A percentile compares a stretch with the other conserved stretches of the same genome.
phyloP scores from a whole-genome alignment of 2,888 invertebrate species.

The Pilophorus perplexus region DNA sequence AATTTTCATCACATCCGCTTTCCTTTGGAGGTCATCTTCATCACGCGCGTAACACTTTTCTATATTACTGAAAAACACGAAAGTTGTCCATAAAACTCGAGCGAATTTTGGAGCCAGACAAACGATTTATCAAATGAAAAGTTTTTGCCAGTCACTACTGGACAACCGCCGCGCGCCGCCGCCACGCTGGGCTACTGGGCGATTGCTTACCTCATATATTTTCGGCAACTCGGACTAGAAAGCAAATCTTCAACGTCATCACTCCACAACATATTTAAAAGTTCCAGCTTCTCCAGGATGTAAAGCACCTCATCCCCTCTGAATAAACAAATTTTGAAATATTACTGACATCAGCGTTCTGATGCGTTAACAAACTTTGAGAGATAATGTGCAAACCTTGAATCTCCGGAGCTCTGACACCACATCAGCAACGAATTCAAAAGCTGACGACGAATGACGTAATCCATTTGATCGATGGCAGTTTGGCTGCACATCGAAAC shows the following conservation, averaged over 20 bases:
- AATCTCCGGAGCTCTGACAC: not conserved
- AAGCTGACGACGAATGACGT: slow-evolving; percentile 5
- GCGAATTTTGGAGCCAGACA: too few relatives aligned
- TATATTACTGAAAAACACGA: not conserved
- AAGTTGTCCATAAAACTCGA: not conserved
- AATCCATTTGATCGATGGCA: not conserved
- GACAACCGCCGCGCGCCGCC: too few relatives aligned
- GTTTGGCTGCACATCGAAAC: not conserved
- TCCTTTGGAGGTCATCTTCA: not conserved
- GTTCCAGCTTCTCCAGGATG: slow-evolving; percentile 4
- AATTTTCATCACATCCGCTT: not conserved
- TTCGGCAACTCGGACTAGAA: too few relatives aligned
- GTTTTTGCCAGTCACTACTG: too few relatives aligned
- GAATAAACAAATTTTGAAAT: not conserved
- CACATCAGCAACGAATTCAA: slow-evolving; percentile 5
- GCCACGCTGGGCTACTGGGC: too few relatives aligned
- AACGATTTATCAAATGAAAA: too few relatives aligned
- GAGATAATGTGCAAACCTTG: not conserved
- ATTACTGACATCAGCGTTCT: not conserved
- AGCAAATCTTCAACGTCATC: slow-evolving; percentile 22
- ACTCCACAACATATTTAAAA: slow-evolving; percentile 13
- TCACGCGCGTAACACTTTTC: not conserved
- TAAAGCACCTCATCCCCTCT: not conserved
- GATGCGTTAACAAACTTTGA: not conserved
- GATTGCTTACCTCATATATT: too few relatives aligned